Conservation (phyloP, 92 coral and sea anemone genomes). For the Epizoanthus fatuus region DNA sequence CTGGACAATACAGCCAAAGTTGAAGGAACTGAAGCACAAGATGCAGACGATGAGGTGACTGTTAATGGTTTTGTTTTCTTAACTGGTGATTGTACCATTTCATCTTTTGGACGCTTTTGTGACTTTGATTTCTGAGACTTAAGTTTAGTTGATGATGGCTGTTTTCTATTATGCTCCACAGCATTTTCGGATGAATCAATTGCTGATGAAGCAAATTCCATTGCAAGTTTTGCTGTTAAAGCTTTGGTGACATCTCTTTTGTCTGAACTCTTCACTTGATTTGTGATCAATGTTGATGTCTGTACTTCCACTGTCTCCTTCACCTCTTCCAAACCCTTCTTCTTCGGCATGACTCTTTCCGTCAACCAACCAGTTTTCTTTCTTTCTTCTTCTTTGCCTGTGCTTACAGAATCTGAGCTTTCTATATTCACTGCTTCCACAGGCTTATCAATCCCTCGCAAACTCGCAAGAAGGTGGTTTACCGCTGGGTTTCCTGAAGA, state of each 20-base stretch:
- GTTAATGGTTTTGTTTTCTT: too few relatives aligned
- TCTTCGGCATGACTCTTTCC: neutral
- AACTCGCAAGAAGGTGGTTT: conserved; percentile 14
- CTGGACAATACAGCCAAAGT: neutral
- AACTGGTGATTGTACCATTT: neutral
- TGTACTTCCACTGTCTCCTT: neutral
- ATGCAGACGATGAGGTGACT: too few relatives aligned
- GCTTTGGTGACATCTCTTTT: neutral
- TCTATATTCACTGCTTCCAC: neutral
- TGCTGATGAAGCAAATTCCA: neutral
- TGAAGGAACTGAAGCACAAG: neutral
- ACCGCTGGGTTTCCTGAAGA: conserved; percentile 15
- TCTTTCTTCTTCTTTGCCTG: neutral
- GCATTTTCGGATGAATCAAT: neutral
- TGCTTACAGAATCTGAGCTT: neutral
- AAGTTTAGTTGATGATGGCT: neutral
- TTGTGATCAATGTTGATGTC: neutral
- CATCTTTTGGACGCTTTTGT: neutral
- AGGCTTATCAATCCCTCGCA: conserved; percentile 16
- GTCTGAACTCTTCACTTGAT: neutral
- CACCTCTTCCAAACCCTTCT: neutral
- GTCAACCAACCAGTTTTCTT: neutral
- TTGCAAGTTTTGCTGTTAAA: neutral
- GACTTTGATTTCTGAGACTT: neutral
- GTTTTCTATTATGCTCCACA: neutral